phyloP scores from a whole-genome alignment of 2,888 invertebrate species.

The Drosophila sordidula region DNA sequence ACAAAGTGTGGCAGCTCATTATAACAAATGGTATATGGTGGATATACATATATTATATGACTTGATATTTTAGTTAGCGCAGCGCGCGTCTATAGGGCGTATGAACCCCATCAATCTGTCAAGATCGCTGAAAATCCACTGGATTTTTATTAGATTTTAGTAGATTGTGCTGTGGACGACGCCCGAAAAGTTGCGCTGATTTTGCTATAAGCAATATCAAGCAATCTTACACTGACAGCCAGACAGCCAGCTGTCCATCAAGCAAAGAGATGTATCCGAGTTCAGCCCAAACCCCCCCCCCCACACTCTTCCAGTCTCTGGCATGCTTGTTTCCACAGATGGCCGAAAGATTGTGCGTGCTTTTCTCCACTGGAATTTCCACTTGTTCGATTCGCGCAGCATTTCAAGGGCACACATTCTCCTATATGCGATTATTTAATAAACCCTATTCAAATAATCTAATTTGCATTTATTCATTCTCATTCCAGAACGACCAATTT shows the following conservation, averaged over 20 bases:
- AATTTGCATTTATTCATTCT: slow-evolving; percentile 19
- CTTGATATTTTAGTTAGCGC: slow-evolving; percentile 14
- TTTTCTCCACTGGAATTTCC: slow-evolving; percentile 39
- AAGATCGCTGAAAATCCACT: slow-evolving; percentile 30
- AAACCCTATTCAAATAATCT: neutral
- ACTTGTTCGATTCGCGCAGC: slow-evolving; percentile 36
- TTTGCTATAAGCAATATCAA: slow-evolving; percentile 31
- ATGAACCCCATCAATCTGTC: slow-evolving; percentile 59
- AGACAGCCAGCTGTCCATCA: slow-evolving; percentile 23
- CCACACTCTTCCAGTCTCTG: neutral
- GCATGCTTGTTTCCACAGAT: slow-evolving; percentile 18
- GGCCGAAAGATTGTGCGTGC: slow-evolving; percentile 33
- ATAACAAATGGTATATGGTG: slow-evolving; percentile 17
- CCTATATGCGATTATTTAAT: neutral
- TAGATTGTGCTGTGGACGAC: neutral
- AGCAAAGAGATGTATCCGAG: slow-evolving; percentile 4
- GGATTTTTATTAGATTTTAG: slow-evolving; percentile 30
- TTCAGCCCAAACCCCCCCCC: slow-evolving; percentile 2
- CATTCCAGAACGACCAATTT: slow-evolving; percentile 72
- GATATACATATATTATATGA: slow-evolving; percentile 1
- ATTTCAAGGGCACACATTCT: slow-evolving; percentile 34
- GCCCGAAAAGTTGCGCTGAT: neutral
- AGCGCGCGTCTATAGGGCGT: slow-evolving; percentile 3
- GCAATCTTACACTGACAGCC: slow-evolving; percentile 1
- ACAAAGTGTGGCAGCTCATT: slow-evolving; percentile 41